Conservation (phyloP, 2,113 vertebrate species). For the Corydoras sp. region DNA sequence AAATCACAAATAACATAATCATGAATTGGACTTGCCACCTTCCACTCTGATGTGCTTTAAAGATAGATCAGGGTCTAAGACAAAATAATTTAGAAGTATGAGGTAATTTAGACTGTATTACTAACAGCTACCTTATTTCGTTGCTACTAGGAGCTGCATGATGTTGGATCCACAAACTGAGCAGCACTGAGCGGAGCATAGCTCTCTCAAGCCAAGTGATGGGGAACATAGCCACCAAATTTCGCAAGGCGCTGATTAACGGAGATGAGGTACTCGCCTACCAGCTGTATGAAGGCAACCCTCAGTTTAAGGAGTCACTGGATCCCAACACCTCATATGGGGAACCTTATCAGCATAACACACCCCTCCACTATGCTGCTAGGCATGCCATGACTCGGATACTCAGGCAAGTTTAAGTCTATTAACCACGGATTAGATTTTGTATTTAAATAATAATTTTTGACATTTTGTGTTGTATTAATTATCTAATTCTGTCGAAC, state of each 20-base stretch:
- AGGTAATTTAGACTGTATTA: not conserved
- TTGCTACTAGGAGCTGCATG: constrained; percentile 63
- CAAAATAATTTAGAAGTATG: too few relatives aligned
- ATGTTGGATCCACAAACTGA: constrained; percentile 73
- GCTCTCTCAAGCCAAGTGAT: constrained; percentile 58
- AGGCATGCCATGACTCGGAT: constrained; percentile 93
- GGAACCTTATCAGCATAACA: constrained; percentile 97
- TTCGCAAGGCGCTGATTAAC: constrained; percentile 94
- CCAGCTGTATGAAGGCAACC: constrained; percentile 95
- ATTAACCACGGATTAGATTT: too few relatives aligned
- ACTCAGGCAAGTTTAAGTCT: constrained; percentile 69
- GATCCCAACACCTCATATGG: constrained; percentile 97
- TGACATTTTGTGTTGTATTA: too few relatives aligned
- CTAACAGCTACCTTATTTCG: not conserved
- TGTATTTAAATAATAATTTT: too few relatives aligned
- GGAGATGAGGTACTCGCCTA: constrained; percentile 92
- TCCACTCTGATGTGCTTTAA: not conserved
- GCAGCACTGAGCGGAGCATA: constrained; percentile 53
- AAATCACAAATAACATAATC: not conserved
- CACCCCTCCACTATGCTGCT: constrained; percentile 93
- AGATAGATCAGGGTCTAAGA: not conserved
- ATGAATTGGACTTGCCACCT: not conserved
- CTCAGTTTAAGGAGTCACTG: constrained; percentile 92
- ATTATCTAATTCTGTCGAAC: too few relatives aligned
- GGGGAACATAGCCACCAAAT: constrained; percentile 98